phyloP scores from a whole-genome alignment of 2,888 invertebrate species.

The Ectobius pallidus region DNA sequence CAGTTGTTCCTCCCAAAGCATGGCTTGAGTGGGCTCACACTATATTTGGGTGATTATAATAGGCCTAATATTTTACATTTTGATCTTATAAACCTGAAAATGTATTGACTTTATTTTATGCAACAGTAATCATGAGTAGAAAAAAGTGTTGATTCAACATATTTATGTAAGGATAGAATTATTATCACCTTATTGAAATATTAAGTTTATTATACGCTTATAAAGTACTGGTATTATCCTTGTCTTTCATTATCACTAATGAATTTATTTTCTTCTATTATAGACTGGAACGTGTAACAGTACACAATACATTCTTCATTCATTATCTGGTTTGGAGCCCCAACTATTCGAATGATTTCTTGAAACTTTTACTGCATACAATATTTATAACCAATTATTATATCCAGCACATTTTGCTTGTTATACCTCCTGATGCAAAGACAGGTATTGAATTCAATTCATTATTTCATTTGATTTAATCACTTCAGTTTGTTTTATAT shows the following conservation, averaged over 20 bases:
- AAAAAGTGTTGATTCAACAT: no score
- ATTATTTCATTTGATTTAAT: no score
- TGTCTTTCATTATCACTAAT: no score
- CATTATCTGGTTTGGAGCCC: constrained; percentile 64
- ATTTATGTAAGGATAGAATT: no score
- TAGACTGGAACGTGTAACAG: constrained; percentile 57
- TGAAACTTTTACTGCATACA: constrained; percentile 53
- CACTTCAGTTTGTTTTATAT: no score
- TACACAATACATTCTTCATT: constrained; percentile 65
- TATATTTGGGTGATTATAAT: constrained; percentile 58
- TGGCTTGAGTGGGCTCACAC: constrained; percentile 66
- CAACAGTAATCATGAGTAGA: no score
- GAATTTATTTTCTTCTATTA: neutral
- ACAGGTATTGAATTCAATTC: constrained; percentile 44
- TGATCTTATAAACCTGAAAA: no score
- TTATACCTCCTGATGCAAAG: constrained; percentile 57
- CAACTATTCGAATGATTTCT: constrained; percentile 53
- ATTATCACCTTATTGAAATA: no score
- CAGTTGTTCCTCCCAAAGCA: constrained; percentile 57
- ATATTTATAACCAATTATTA: constrained; percentile 61
- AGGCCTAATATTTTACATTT: no score
- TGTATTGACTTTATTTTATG: no score
- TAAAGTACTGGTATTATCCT: no score
- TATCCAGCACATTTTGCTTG: constrained; percentile 59
- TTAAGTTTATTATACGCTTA: no score